phyloP scores from a whole-genome alignment of 2,888 invertebrate genomes.

The Idaea straminata region DNA sequence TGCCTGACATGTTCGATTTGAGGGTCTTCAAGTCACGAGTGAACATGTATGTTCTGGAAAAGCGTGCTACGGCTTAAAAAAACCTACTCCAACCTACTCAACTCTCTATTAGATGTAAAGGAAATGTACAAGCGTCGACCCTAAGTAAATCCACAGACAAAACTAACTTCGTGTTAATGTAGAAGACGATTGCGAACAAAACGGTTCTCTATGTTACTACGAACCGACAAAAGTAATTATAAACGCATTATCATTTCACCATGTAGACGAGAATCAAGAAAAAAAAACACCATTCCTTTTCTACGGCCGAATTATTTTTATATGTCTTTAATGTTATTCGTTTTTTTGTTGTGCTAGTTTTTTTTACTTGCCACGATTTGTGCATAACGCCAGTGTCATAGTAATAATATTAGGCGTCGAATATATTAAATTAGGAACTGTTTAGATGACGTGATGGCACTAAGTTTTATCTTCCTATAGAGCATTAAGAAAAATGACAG shows the following conservation, averaged over 20 bases:
- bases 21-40: no score
- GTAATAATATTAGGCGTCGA: no score
- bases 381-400: background rate
- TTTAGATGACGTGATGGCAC: no score
- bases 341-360: background rate
- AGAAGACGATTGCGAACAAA: constrained; percentile 11
- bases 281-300: constrained; percentile 1
- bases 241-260: constrained; percentile 63
- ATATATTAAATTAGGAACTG: no score
- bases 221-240: constrained; percentile 70
- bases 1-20: no score
- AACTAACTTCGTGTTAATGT: constrained; percentile 7
- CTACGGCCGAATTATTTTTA: constrained; percentile 1
- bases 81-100: no score
- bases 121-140: background rate
- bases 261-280: constrained; percentile 4
- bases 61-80: no score
- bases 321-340: background rate
- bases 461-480: no score
- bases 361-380: background rate
- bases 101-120: no score
- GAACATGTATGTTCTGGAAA: no score
- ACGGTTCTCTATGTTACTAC: constrained; percentile 53
- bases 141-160: background rate
- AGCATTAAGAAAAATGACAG: no score